Base-by-base conservation (phyloP, 2,888 invertebrate genomes). In the Perithous albicinctus region DNA sequence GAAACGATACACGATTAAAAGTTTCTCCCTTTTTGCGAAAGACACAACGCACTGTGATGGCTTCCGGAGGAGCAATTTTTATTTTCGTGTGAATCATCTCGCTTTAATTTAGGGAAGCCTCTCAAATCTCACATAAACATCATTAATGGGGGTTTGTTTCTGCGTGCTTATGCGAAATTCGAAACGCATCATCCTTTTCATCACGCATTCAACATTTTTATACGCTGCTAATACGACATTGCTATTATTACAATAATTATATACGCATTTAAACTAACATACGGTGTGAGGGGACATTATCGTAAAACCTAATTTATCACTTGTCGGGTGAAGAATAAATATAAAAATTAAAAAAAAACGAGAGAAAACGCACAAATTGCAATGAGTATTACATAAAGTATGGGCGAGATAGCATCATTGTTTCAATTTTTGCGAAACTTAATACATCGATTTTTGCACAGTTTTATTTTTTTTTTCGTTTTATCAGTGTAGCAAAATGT, bases 251-350 rank as follows among this genome's bases (percentile, higher is more conserved):
- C 81, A 76, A 82, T 78, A 80, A 78, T 85, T 59, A 74, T 59
- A 74, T 75, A 81, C 70, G 72, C 73, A 72, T 75, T 67, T 74
- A 72, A 80, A 77, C 73, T 84, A 76, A 72, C 61, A 72, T 78
- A 76, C 74, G 48, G 70, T 48, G 75, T 56, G 70, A 76, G 70
- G n/a, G 78, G 78, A 78, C 46, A 80, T 75, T 75, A 66, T 82
- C 59, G 85, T 87, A 87, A 87, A 87, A 87, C 84, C 87, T 87
- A 87, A 86, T 87, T 87, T 88, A 89, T 89, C 89, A 89, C 88
- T 87, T 87, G 78, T 83, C 61, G 83, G 46, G 82, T 76, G 76
- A 79, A 67, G 23, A 75, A 82, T 82, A 82, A 82, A 85, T 88
- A 86, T 88, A 78, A 61, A 56, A 75, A 61, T 26, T 72, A 74